Conservation (phyloP, 2,797 vertebrate species). For the Manis crassicaudata region DNA sequence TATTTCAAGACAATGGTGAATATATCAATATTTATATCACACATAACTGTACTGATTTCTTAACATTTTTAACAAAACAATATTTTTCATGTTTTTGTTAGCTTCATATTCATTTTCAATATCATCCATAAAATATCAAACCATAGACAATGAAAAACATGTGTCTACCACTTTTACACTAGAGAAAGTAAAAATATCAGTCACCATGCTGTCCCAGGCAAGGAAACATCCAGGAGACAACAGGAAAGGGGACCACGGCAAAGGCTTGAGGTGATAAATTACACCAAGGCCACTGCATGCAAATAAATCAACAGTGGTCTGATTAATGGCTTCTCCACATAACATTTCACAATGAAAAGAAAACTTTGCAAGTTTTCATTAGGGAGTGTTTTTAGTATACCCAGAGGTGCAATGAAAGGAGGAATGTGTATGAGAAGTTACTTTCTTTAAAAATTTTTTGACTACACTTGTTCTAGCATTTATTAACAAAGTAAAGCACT, state of each 20-base stretch:
- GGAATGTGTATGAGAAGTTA: neutral
- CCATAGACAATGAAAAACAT: neutral
- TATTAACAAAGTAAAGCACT: conserved; percentile 22
- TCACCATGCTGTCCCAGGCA: conserved; percentile 47
- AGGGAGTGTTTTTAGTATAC: conserved; percentile 4
- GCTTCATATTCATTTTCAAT: conserved; percentile 36
- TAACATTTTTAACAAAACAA: conserved; percentile 41
- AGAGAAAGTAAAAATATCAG: conserved; percentile 48
- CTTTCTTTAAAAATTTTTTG: conserved; percentile 15
- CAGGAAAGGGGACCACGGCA: conserved; percentile 43
- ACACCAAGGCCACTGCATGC: neutral
- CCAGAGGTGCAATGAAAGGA: neutral
- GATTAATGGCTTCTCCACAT: conserved; percentile 40
- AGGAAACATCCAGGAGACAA: conserved; percentile 54
- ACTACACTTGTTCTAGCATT: neutral
- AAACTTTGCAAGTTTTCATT: conserved; percentile 51
- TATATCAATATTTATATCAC: neutral
- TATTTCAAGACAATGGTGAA: conserved; percentile 29
- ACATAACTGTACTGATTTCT: neutral
- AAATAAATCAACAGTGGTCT: conserved; percentile 62
- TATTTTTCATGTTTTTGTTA: neutral
- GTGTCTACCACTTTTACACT: neutral
- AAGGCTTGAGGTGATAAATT: conserved; percentile 39
- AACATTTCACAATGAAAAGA: conserved; percentile 26
- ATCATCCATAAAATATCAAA: conserved; percentile 24